Evolutionary conservation across 2,888 invertebrate genomes (phyloP).

Genomic region (Epirrhoe tristata): DNA sequence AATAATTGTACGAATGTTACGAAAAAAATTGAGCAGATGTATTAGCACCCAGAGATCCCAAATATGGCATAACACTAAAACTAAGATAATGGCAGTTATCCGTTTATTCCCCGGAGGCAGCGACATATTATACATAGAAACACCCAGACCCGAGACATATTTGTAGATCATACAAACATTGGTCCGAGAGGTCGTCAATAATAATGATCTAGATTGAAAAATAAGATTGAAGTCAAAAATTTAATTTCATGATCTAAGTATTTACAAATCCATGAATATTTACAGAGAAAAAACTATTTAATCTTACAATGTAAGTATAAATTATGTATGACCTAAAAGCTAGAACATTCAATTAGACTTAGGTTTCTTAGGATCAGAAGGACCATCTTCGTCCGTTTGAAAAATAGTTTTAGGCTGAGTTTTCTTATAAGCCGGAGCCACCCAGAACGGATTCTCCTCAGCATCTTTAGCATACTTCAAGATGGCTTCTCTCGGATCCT

Average conservation of each 20-base stretch:
- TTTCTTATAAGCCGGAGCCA: conserved; percentile 95
- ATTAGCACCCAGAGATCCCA: no score
- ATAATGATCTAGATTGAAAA: no score
- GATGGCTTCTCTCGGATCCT: conserved; percentile 98
- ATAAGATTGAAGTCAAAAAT: neutral
- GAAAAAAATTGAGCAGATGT: no score
- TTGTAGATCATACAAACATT: no score
- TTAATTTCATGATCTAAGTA: conserved; percentile 13
- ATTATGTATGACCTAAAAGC: neutral
- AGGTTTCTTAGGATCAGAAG: conserved; percentile 82
- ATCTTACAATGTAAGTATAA: neutral
- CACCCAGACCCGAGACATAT: no score
- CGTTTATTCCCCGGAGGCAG: no score
- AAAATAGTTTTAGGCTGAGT: conserved; percentile 95
- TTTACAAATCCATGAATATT: conserved; percentile 2
- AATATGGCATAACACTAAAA: no score
- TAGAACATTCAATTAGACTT: conserved; percentile 59
- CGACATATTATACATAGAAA: no score
- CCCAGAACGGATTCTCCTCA: conserved; percentile 98
- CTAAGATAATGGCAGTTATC: no score
- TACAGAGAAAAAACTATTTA: neutral
- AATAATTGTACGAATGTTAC: no score
- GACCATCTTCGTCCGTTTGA: conserved; percentile 84
- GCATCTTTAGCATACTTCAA: conserved; percentile 97
- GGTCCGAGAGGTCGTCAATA: no score